phyloP scores from a whole-genome alignment of 92 coral and sea anemone species.

The Virgularia gustaviana region DNA sequence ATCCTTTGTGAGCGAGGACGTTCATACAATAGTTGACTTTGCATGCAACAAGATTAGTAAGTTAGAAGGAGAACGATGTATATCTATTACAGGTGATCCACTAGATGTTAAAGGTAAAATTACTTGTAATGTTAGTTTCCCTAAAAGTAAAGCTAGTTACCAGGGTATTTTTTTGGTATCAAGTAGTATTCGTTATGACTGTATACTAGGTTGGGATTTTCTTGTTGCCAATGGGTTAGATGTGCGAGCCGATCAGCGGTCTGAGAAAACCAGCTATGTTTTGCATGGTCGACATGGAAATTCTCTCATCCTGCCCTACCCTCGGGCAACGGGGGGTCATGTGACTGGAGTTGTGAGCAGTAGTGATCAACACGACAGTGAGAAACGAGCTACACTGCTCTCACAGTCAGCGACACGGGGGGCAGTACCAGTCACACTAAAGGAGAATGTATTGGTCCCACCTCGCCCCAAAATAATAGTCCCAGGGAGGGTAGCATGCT shows the following conservation, averaged over 20 bases:
- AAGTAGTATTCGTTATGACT: constrained; percentile 16
- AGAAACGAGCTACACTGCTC: neutral
- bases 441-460: constrained; percentile 1
- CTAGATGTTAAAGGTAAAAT: constrained; percentile 8
- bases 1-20: too few relatives aligned
- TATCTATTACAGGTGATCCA: constrained; percentile 33
- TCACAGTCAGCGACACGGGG: neutral
- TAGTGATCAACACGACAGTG: neutral
- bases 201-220: constrained; percentile 29
- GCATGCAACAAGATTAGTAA: constrained; percentile 12
- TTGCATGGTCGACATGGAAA: constrained; percentile 7
- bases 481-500: constrained; percentile 1
- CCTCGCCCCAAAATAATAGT: constrained; percentile 24
- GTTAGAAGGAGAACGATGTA: neutral
- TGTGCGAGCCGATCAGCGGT: neutral
- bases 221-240: constrained; percentile 17
- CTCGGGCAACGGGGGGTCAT: constrained; percentile 6
- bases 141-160: constrained; percentile 17
- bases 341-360: neutral
- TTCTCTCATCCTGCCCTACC: neutral
- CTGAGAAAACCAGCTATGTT: neutral
- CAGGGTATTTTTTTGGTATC: constrained; percentile 2
- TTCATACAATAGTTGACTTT: neutral
- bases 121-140: constrained; percentile 6
- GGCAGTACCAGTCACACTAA: constrained; percentile 9